These are phyloP conservation scores for Alosa alosa DNA, from an alignment of 2,113 vertebrate species.

Conservation along the genomic window DNA sequence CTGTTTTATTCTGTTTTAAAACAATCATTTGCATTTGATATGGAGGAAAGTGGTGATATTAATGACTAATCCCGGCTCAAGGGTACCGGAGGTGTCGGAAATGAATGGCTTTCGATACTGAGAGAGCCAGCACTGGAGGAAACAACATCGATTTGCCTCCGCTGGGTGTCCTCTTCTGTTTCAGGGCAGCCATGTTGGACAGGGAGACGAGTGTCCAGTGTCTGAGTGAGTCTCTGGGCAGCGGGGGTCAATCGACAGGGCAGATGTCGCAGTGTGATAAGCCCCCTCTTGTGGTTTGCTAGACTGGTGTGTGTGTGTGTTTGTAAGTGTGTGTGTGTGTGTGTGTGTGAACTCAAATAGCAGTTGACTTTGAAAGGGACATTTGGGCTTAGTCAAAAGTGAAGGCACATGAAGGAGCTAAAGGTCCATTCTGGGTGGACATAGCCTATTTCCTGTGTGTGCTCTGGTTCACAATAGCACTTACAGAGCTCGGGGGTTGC, in stretches of 20 bases:
- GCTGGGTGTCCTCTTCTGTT: neutral
- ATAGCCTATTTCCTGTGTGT: too few relatives aligned
- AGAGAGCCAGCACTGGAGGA: neutral
- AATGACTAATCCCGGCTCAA: constrained; percentile 22
- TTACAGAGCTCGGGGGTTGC: too few relatives aligned
- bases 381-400: neutral
- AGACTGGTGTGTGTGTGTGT: neutral
- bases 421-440: too few relatives aligned
- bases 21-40: constrained; percentile 58
- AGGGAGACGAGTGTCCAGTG: neutral
- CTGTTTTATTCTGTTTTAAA: constrained; percentile 55
- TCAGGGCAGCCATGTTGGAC: neutral
- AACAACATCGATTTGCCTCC: constrained; percentile 26
- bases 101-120: constrained; percentile 39
- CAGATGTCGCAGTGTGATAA: constrained; percentile 41
- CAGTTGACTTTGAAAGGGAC: constrained; percentile 9
- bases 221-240: neutral
- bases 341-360: neutral
- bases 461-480: too few relatives aligned
- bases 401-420: too few relatives aligned
- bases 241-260: constrained; percentile 28
- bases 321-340: neutral
- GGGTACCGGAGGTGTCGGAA: neutral
- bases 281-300: constrained; percentile 8
- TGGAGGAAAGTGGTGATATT: constrained; percentile 31